These are phyloP conservation scores for Carlito syrichta DNA, from an alignment of 2,113 vertebrate genomes.

Conservation along the genomic window DNA sequence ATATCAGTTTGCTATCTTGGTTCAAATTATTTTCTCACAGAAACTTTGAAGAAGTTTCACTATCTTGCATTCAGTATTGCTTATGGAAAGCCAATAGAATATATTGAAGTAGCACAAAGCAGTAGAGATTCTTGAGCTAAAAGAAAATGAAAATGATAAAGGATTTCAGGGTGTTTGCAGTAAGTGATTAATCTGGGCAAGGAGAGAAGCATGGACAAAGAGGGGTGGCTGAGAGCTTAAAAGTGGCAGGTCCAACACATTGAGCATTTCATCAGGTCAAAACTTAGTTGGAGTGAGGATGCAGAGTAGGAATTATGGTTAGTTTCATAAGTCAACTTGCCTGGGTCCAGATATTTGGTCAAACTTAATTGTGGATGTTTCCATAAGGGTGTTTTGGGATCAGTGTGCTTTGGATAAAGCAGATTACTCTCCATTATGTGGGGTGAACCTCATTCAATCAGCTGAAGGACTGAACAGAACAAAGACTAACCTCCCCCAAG, in stretches of 20 bases:
- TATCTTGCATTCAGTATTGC: neutral
- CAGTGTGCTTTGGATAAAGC: neutral
- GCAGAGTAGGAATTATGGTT: neutral
- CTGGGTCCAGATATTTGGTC: neutral
- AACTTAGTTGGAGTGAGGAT: neutral
- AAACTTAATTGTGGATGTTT: neutral
- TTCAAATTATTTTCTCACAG: neutral
- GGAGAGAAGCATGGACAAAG: neutral
- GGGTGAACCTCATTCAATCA: neutral
- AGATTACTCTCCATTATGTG: neutral
- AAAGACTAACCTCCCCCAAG: neutral
- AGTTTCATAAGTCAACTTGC: neutral
- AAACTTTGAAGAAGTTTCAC: neutral
- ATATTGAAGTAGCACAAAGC: neutral
- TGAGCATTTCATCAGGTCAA: neutral
- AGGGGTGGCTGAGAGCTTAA: neutral
- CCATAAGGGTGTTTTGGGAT: neutral
- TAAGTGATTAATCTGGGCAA: neutral
- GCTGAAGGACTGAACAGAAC: neutral
- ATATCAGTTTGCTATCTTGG: neutral
- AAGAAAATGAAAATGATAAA: neutral
- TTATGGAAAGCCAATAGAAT: neutral
- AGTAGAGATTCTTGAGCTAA: neutral
- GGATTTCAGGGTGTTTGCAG: neutral
- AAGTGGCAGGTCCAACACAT: neutral